These are phyloP conservation scores for Phalacrocorax pelagicus DNA, from an alignment of 2,113 vertebrate species.

Conservation along the genomic window DNA sequence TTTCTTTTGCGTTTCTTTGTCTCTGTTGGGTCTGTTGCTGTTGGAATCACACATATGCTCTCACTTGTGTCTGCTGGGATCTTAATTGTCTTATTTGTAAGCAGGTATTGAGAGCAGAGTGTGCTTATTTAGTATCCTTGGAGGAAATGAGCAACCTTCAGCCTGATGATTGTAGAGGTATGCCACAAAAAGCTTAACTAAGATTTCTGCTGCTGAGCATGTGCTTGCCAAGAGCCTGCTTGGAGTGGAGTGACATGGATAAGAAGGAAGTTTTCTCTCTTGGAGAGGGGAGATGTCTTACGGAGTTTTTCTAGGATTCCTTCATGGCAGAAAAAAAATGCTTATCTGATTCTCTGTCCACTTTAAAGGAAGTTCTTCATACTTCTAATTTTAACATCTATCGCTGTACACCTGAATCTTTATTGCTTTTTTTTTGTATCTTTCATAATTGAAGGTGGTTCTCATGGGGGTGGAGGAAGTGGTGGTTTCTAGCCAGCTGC, in stretches of 20 bases:
- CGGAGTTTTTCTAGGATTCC: slow-evolving; percentile 22
- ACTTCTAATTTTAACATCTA: background rate
- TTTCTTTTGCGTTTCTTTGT: background rate
- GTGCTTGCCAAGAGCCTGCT: background rate
- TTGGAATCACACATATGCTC: background rate
- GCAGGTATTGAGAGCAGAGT: background rate
- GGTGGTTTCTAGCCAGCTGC: background rate
- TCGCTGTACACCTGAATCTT: background rate
- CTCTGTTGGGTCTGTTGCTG: background rate
- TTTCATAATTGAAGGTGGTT: background rate
- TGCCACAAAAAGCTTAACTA: background rate
- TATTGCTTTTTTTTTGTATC: background rate
- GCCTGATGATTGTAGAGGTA: background rate
- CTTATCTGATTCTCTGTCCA: background rate
- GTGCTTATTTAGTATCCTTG: background rate
- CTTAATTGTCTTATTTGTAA: background rate
- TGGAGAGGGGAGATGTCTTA: background rate
- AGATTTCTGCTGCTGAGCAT: background rate
- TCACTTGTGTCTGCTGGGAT: background rate
- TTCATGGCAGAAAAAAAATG: background rate
- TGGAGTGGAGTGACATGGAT: background rate
- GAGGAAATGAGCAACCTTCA: background rate
- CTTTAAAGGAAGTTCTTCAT: background rate
- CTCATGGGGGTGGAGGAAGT: background rate
- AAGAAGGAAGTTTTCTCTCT: background rate